A percentile compares a stretch with the other conserved stretches of the same genome.
Evolutionary conservation across 2,797 vertebrate genomes (phyloP).

Genomic region (Ciconia nigra): DNA sequence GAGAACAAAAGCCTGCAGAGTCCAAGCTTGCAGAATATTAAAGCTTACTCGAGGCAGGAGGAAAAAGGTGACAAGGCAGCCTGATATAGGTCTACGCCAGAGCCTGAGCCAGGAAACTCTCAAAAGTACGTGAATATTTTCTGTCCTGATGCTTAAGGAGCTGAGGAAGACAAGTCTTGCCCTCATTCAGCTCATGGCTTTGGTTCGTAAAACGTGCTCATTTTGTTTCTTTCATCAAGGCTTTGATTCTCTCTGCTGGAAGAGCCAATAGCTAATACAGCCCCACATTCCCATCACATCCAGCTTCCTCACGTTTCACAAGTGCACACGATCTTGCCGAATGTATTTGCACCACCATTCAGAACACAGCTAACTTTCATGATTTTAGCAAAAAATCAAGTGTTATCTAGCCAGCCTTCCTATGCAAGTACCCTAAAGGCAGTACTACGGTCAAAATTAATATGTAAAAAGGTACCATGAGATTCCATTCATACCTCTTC

Average conservation of each 20-base stretch:
- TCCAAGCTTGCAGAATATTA: neutral
- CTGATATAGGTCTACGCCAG: neutral
- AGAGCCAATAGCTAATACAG: neutral
- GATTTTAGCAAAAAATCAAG: neutral
- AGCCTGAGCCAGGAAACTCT: neutral
- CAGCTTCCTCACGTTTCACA: neutral
- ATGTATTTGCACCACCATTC: neutral
- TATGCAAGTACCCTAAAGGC: neutral
- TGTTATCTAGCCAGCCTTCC: neutral
- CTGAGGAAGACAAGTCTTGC: neutral
- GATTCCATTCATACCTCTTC: neutral
- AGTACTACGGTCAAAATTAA: neutral
- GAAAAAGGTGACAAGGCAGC: neutral
- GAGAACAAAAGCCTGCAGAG: neutral
- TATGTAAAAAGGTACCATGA: neutral
- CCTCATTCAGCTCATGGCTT: neutral
- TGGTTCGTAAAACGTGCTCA: rapidly evolving
- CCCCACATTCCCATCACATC: neutral
- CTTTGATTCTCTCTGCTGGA: neutral
- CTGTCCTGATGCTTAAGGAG: neutral
- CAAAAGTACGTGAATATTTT: neutral
- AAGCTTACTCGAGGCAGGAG: neutral
- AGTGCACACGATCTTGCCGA: rapidly evolving
- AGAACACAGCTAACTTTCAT: neutral
- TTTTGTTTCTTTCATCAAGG: neutral